A percentile compares a stretch with the other conserved stretches of the same genome.
These are phyloP conservation scores for Cromileptes altivelis DNA, from an alignment of 2,113 vertebrate genomes.

Conservation along the genomic window DNA sequence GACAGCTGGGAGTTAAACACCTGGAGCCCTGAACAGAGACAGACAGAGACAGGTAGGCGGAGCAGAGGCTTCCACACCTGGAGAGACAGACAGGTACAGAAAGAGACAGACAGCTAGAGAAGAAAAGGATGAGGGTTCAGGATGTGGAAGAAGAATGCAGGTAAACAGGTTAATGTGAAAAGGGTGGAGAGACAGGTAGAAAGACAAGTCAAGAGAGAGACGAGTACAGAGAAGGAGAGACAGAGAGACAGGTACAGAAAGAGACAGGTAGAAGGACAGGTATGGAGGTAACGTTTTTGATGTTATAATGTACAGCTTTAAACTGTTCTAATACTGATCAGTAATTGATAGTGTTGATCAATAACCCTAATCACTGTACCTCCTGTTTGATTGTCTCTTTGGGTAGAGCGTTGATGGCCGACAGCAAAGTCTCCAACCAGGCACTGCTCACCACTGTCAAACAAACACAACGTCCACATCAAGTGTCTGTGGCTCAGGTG, in stretches of 20 bases:
- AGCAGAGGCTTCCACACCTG: not conserved
- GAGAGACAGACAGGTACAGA: not conserved
- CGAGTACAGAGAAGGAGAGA: too few relatives aligned
- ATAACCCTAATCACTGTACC: slow-evolving; percentile 77
- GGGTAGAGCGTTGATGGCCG: slow-evolving; percentile 91
- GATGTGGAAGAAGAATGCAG: not conserved
- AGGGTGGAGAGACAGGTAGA: too few relatives aligned
- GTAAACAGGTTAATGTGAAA: not conserved
- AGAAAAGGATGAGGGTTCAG: not conserved
- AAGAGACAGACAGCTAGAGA: not conserved
- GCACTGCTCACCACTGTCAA: slow-evolving; percentile 92
- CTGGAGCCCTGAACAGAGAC: not conserved
- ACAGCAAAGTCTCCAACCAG: slow-evolving; percentile 95
- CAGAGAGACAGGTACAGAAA: too few relatives aligned
- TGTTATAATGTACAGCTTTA: not conserved
- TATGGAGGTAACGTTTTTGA: too few relatives aligned
- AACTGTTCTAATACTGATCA: not conserved
- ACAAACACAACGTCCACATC: not conserved
- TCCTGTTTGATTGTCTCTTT: slow-evolving; percentile 95
- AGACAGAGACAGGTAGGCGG: not conserved
- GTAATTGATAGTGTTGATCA: not conserved
- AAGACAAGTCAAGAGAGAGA: too few relatives aligned
- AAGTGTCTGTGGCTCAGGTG: too few relatives aligned
- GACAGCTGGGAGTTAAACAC: not conserved
- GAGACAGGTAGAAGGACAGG: not conserved